Evolutionary conservation across 2,797 vertebrate species (phyloP).

Genomic region (Urophycis tenuis): DNA sequence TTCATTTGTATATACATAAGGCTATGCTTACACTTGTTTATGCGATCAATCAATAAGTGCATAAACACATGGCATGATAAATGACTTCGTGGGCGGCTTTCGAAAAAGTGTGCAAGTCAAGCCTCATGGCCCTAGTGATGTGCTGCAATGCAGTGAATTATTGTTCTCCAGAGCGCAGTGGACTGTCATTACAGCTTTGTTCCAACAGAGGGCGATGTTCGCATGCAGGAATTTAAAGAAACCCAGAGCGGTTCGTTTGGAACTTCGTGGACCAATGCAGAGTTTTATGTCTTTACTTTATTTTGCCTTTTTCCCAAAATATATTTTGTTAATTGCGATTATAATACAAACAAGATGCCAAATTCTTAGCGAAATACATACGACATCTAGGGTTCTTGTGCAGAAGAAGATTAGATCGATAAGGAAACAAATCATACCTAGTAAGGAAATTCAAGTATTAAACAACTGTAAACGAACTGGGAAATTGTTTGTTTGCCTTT

Average conservation of each 20-base stretch:
- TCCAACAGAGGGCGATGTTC: slow-evolving; percentile 65
- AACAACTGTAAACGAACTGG: neutral
- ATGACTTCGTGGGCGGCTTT: neutral
- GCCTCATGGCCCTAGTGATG: slow-evolving; percentile 35
- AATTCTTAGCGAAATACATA: neutral
- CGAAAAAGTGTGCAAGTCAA: slow-evolving; percentile 19
- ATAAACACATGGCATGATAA: slow-evolving; percentile 1
- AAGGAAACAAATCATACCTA: neutral
- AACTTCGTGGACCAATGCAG: neutral
- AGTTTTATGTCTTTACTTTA: neutral
- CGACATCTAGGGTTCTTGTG: neutral
- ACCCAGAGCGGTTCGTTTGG: neutral
- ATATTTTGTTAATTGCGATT: neutral
- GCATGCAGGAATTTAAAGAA: slow-evolving; percentile 1
- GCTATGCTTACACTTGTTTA: neutral
- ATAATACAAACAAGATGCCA: neutral
- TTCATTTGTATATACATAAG: neutral
- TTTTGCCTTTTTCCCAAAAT: neutral
- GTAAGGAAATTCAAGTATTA: neutral
- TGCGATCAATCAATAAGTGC: neutral
- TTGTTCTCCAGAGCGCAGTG: slow-evolving; percentile 12
- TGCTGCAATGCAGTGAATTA: slow-evolving; percentile 74
- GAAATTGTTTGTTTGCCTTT: no score
- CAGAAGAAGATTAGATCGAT: neutral
- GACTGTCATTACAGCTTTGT: slow-evolving; percentile 26